Base-by-base conservation (phyloP, 2,797 vertebrate species). In the Pseudochaenichthys georgianus region DNA sequence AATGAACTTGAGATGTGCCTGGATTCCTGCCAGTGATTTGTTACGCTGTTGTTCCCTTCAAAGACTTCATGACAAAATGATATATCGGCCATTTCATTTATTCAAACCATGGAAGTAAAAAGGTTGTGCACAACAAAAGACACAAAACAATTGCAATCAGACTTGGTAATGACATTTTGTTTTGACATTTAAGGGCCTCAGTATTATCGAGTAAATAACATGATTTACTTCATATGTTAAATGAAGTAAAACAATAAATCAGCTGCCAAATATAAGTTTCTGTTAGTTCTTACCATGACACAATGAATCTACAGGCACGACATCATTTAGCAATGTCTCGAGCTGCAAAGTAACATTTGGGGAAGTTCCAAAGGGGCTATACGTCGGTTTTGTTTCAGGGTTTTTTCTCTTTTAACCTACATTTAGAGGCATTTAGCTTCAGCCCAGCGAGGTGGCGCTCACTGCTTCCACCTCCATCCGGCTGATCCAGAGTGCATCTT, bases 401-500 rank as follows among this genome's bases (percentile, higher is more conserved):
- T 43, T 70, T 78, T 68, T 78, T 76, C 34, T 70, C 84, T 63
- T 81, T 82, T 80, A 82, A 75, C 83, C 76, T 81, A 52, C 69
- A 78, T 73, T 84, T 68, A 65, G 68, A 54, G 57, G 75, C 68
- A 62, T 47, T 82, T 46, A 65, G 66, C 51, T 80, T 85, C 15
- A 71, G 77, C 51, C 71, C 23, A 7, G 84, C 65, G 11, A 16
- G 54, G n/a, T 17, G 28, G 9, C 15, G 57, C 52, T 82, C 77
- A 3, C 59, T 21, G 50, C 74, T 66, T 51, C 64, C 64, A 28
- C 69, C 54, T 42, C 69, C 60, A 12, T 70, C 79, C 9, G 43
- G 41, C 78, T 67, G 34, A 73, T 62, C 85, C 79, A 78, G 43
- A 74, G 72, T 51, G 93, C 93, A 61, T 89, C 87, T 75, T 83